phyloP scores from a whole-genome alignment of 2,113 vertebrate genomes.

The Laticauda colubrina region DNA sequence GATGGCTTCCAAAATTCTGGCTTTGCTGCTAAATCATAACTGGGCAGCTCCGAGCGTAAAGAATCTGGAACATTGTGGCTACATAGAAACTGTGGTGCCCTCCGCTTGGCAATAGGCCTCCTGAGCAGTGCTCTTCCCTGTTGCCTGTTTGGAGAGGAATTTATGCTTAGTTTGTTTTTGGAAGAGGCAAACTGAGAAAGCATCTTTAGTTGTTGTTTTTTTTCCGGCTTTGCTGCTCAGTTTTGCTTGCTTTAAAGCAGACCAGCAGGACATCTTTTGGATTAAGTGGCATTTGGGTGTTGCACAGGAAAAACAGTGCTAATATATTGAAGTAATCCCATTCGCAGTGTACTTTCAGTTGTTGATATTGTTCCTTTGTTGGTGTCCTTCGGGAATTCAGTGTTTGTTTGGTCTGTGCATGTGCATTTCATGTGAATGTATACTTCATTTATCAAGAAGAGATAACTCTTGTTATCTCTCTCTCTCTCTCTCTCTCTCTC shows the following conservation, averaged over 20 bases:
- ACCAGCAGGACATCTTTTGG: not conserved
- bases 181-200: not conserved
- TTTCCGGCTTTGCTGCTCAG: not conserved
- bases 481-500: not conserved
- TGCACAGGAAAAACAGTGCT: not conserved
- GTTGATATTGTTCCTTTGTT: not conserved
- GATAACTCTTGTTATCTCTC: not conserved
- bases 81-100: not conserved
- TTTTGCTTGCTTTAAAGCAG: not conserved
- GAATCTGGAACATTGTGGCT: not conserved
- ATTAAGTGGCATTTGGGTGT: not conserved
- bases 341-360: not conserved
- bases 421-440: not conserved
- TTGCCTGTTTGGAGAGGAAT: not conserved
- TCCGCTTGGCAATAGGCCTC: not conserved
- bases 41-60: not conserved
- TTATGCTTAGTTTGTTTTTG: not conserved
- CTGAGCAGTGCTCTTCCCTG: not conserved
- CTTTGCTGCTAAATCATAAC: not conserved
- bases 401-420: not conserved
- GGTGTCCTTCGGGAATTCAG: not conserved
- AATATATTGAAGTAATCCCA: not conserved
- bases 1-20: not conserved
- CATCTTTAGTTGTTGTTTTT: not conserved
- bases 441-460: not conserved